Evolutionary conservation across 1,140 invertebrate species (phyloP).

Genomic region (Pachypsylla venusta): DNA sequence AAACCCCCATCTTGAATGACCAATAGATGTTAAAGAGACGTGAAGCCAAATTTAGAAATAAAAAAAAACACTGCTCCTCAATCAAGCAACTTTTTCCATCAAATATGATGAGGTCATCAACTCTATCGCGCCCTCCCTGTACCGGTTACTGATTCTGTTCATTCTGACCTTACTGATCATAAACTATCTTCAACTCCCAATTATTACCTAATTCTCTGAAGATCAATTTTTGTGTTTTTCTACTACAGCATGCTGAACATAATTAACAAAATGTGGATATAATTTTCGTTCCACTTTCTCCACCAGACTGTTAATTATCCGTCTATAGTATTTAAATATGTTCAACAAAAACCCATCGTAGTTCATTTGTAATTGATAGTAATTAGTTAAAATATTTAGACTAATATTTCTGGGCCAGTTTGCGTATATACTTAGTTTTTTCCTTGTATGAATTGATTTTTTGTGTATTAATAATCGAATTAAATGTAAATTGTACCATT

Average conservation of each 20-base stretch:
- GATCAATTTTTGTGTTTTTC: slow-evolving; percentile 6
- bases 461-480: slow-evolving; percentile 1
- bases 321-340: slow-evolving; percentile 1
- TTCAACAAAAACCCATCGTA: not conserved
- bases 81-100: too few species aligned
- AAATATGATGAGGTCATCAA: too few species aligned
- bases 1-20: too few species aligned
- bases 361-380: not conserved
- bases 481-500: not conserved
- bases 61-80: too few species aligned
- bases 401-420: not conserved
- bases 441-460: not conserved
- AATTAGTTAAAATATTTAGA: not conserved
- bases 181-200: too few species aligned
- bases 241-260: not conserved
- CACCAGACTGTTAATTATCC: not conserved
- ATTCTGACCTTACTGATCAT: too few species aligned
- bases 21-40: too few species aligned
- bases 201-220: too few species aligned
- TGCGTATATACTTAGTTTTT: not conserved
- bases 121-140: too few species aligned
- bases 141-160: too few species aligned
- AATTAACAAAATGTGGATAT: not conserved
- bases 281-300: not conserved
- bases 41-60: too few species aligned